These are phyloP conservation scores for Chymomyza caudatula DNA, from an alignment of 2,888 invertebrate genomes.

Conservation along the genomic window DNA sequence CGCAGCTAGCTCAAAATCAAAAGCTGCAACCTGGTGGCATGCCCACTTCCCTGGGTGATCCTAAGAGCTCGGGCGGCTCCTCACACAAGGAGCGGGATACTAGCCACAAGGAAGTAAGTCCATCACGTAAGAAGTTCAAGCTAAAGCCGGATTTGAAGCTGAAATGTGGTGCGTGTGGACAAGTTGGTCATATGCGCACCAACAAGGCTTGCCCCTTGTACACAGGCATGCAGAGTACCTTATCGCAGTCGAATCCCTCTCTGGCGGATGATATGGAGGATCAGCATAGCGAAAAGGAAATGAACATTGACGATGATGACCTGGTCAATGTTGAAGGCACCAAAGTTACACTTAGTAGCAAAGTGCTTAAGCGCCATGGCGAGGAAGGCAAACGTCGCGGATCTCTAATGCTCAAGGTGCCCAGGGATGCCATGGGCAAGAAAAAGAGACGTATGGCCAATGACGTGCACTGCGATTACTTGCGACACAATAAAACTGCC, in stretches of 20 bases:
- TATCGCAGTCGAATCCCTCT: slow-evolving; percentile 83
- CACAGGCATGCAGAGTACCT: slow-evolving; percentile 82
- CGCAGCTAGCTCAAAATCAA: slow-evolving; percentile 78
- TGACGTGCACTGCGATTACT: slow-evolving; percentile 90
- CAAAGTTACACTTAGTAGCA: slow-evolving; percentile 93
- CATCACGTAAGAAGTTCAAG: slow-evolving; percentile 89
- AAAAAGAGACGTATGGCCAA: slow-evolving; percentile 84
- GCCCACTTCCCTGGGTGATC: slow-evolving; percentile 76
- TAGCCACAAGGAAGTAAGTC: slow-evolving; percentile 80
- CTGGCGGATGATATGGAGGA: slow-evolving; percentile 90
- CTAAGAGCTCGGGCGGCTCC: slow-evolving; percentile 75
- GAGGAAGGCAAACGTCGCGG: slow-evolving; percentile 90
- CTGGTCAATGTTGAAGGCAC: slow-evolving; percentile 96
- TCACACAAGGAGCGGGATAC: slow-evolving; percentile 74
- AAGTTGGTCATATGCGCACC: slow-evolving; percentile 83
- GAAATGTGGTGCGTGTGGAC: slow-evolving; percentile 98
- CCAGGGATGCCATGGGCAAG: slow-evolving; percentile 84
- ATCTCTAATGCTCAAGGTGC: slow-evolving; percentile 86
- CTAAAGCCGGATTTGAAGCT: slow-evolving; percentile 93
- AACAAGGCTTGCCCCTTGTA: slow-evolving; percentile 98
- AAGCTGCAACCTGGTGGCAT: slow-evolving; percentile 77
- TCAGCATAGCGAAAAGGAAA: slow-evolving; percentile 85
- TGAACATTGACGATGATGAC: slow-evolving; percentile 87
- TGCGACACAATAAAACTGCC: slow-evolving; percentile 88
- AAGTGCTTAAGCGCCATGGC: slow-evolving; percentile 88